Base-by-base conservation (phyloP, 1,140 invertebrate species). In the Papilio xuthus region DNA sequence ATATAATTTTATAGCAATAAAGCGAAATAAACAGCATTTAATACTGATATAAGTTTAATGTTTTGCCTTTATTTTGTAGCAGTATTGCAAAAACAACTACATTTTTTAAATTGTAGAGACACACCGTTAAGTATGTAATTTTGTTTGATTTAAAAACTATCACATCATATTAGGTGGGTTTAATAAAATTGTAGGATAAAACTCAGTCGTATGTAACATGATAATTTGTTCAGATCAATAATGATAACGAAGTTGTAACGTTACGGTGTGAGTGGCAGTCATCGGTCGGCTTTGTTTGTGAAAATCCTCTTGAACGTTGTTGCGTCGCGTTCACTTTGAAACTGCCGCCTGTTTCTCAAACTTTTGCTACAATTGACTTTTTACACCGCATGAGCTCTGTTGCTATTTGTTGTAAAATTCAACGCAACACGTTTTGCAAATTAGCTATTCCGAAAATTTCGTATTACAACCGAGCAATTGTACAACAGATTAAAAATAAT, bases 251-350 rank as follows among this genome's bases (percentile, higher is more conserved):
- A 67, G 0, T 60, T 67, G 60, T 32, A 67, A 67, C 67, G 20
- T 37, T 72, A 77, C 78, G 78, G 78, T 81, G 80, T 81, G 28
- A 79, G 42, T 37, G 74, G 6, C 74, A 6, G 73, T 2, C 13
- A 3, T 26, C 10, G 32, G 78, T 32, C 74, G 41, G 73, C 67
- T 74, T 81, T 72, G 67, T 70, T 81, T 76, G 70, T 72, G 75
- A 72, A 77, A 79, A 81, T 73, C 80, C 56, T 67, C 67, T 77
- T 41, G 69, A 70, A 70, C n/a, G 69, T 81, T 73, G 80, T 75
- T 60, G 80, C 71, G 56, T 56, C 42, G 23, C 42, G 26, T 53
- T 80, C 53, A 63, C 71, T 78, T 81, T 81, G 77, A 81, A 56
- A 42, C 44, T 42, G 56, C 42, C 76, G 79, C 77, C 50, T 60